phyloP scores from a whole-genome alignment of 2,888 invertebrate genomes.

The Volucella inflata region DNA sequence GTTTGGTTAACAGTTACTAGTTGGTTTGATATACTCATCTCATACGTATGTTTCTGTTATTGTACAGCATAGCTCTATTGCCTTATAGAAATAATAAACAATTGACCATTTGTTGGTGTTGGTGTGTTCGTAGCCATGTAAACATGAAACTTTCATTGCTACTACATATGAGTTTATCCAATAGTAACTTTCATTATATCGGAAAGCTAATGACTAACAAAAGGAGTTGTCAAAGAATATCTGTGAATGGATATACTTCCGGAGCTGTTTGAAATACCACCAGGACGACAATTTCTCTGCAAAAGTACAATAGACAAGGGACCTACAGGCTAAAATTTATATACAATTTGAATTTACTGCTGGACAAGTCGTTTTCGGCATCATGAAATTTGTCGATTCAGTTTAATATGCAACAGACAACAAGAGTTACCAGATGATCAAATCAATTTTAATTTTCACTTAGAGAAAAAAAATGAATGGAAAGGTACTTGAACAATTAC shows the following conservation, averaged over 20 bases:
- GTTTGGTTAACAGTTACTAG: conserved; percentile 68
- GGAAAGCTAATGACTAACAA: not conserved
- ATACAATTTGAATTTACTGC: conserved; percentile 44
- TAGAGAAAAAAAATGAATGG: no score
- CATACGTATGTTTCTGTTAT: conserved; percentile 29
- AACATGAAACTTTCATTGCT: conserved; percentile 41
- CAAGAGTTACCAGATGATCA: conserved; percentile 9
- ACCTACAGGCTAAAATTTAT: conserved; percentile 45
- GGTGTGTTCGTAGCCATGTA: conserved; percentile 25
- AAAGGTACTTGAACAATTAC: no score
- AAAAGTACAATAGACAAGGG: conserved; percentile 40
- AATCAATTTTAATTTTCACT: no score
- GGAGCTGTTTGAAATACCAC: not conserved
- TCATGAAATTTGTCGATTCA: conserved; percentile 17
- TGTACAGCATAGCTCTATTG: conserved; percentile 54
- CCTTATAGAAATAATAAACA: conserved; percentile 73
- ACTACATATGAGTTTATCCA: not conserved
- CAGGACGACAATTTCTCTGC: conserved; percentile 15
- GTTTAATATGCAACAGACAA: not conserved
- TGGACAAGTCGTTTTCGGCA: conserved; percentile 38
- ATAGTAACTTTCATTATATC: not conserved
- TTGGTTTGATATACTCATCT: conserved; percentile 14
- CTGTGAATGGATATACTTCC: not conserved
- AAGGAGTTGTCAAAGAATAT: not conserved
- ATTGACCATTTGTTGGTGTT: conserved; percentile 65